Evolutionary conservation across 1,140 invertebrate genomes (phyloP).

Genomic region (Drosophila pectinifera): DNA sequence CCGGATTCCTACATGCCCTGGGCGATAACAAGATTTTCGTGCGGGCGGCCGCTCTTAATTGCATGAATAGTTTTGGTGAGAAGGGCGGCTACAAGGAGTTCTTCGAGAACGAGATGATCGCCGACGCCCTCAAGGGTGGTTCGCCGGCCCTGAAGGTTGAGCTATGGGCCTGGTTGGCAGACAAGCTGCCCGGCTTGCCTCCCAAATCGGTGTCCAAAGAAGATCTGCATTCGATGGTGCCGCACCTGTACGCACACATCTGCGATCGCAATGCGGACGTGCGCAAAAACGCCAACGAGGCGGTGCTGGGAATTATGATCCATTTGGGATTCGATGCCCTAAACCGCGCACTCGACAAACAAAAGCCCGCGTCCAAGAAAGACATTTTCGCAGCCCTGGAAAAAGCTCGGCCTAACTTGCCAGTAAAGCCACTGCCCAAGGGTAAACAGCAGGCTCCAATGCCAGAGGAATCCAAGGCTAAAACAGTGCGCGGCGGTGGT

Average conservation of each 20-base stretch:
- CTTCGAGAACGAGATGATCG: conserved; percentile 94
- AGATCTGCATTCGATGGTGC: conserved; percentile 92
- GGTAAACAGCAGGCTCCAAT: conserved; percentile 86
- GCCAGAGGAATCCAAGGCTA: conserved; percentile 85
- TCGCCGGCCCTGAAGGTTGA: conserved; percentile 93
- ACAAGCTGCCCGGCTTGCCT: conserved; percentile 90
- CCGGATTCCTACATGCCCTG: conserved; percentile 91
- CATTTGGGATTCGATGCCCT: conserved; percentile 95
- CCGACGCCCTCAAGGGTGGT: conserved; percentile 93
- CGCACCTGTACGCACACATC: conserved; percentile 92
- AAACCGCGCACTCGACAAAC: conserved; percentile 91
- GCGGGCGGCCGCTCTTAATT: conserved; percentile 90
- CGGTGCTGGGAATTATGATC: conserved; percentile 96
- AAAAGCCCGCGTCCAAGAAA: conserved; percentile 95
- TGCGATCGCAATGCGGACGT: conserved; percentile 97
- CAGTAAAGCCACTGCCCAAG: conserved; percentile 91
- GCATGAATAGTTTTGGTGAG: conserved; percentile 93
- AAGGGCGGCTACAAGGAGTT: conserved; percentile 92
- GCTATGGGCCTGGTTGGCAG: conserved; percentile 93
- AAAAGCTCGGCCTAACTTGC: conserved; percentile 93
- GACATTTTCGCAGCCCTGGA: conserved; percentile 92
- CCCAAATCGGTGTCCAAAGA: conserved; percentile 91
- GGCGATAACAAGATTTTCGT: conserved; percentile 91
- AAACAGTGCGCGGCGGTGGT: conserved; percentile 86
- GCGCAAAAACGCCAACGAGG: conserved; percentile 94